phyloP scores from a whole-genome alignment of 2,113 vertebrate species.

The Phainopepla nitens region DNA sequence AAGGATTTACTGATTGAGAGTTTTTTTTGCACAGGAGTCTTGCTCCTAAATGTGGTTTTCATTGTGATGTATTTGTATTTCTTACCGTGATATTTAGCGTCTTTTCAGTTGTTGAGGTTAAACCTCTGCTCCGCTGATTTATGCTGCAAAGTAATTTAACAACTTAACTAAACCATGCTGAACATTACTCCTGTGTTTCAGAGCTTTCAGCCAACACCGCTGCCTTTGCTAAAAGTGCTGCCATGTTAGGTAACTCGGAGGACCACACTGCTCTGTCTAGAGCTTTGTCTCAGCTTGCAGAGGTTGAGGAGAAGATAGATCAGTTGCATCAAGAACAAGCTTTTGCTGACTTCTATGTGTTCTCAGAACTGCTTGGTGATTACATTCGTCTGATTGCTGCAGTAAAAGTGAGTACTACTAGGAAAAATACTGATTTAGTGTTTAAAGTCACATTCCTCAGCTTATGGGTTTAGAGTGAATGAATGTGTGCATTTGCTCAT shows the following conservation, averaged over 20 bases:
- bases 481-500: not conserved
- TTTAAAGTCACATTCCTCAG: not conserved
- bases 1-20: not conserved
- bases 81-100: not conserved
- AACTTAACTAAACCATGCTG: not conserved
- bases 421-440: not conserved
- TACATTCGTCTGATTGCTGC: constrained; percentile 93
- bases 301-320: constrained; percentile 98
- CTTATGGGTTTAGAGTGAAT: not conserved
- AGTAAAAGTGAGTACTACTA: constrained; percentile 82
- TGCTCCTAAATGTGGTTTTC: not conserved
- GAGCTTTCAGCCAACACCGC: constrained; percentile 94
- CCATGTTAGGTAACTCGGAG: constrained; percentile 98
- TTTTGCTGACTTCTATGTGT: constrained; percentile 91
- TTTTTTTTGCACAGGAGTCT: not conserved
- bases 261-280: constrained; percentile 96
- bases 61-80: not conserved
- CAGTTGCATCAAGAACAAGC: constrained; percentile 96
- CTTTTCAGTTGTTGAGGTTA: not conserved
- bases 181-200: constrained; percentile 59
- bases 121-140: not conserved
- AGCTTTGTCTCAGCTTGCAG: constrained; percentile 96
- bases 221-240: constrained; percentile 94
- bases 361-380: constrained; percentile 94
- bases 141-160: not conserved